phyloP scores from a whole-genome alignment of 2,888 invertebrate genomes.

The Drosophila aldrichi region DNA sequence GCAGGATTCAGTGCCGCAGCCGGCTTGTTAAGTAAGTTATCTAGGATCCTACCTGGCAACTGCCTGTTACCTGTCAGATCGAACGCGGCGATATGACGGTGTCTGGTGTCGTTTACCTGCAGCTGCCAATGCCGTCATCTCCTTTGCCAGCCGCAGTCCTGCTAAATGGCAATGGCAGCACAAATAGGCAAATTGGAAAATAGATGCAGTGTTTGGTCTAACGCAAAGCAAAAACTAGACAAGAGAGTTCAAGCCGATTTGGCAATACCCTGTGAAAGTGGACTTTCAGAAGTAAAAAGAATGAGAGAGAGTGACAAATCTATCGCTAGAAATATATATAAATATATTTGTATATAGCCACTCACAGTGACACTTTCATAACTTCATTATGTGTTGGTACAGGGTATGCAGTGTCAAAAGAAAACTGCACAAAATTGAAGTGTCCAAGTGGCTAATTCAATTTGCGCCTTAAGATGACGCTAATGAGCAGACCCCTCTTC shows the following conservation, averaged over 20 bases:
- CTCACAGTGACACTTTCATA: not conserved
- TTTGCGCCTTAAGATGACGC: constrained; percentile 58
- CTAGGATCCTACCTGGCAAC: constrained; percentile 37
- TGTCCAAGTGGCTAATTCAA: constrained; percentile 70
- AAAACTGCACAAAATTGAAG: constrained; percentile 10
- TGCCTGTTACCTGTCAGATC: constrained; percentile 75
- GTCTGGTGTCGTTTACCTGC: constrained; percentile 72
- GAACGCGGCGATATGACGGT: constrained; percentile 58
- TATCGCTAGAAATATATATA: not conserved
- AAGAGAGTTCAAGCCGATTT: not conserved
- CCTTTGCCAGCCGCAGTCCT: constrained; percentile 9
- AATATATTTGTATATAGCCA: not conserved
- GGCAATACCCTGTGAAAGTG: too few relatives aligned
- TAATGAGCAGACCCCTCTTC: constrained; percentile 5
- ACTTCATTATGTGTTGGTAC: not conserved
- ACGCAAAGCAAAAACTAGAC: not conserved
- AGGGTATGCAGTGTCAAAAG: constrained; percentile 13
- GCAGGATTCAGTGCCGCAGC: constrained; percentile 45
- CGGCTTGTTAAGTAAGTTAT: constrained; percentile 52
- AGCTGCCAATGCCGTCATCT: constrained; percentile 35
- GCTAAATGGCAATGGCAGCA: not conserved
- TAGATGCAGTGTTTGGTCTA: constrained; percentile 13
- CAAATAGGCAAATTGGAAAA: constrained; percentile 39
- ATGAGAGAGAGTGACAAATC: not conserved
- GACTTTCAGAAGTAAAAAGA: too few relatives aligned